Conservation (phyloP, 1,140 invertebrate species). For the Nephila pilipes region DNA sequence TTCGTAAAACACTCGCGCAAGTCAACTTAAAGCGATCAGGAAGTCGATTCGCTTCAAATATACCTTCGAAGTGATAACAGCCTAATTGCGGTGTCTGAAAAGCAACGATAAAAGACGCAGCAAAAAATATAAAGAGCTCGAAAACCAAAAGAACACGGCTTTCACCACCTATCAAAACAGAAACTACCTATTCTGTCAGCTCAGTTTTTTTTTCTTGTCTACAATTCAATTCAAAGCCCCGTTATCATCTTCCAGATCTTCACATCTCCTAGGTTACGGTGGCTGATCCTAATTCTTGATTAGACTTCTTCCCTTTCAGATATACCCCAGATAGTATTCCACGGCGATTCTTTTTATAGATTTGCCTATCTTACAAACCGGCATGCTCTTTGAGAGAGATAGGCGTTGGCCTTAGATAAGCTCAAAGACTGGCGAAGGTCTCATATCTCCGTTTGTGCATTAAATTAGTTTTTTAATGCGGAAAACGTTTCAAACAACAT, state of each 20-base stretch:
- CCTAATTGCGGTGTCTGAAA: neutral
- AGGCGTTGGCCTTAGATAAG: neutral
- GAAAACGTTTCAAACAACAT: slow-evolving; percentile 14
- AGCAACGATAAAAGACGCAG: neutral
- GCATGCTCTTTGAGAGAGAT: neutral
- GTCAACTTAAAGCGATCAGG: neutral
- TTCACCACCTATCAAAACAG: neutral
- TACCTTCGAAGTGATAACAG: neutral
- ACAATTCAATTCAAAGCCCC: neutral
- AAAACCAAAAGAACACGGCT: neutral
- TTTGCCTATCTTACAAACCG: neutral
- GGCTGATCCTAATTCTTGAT: neutral
- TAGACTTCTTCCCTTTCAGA: neutral
- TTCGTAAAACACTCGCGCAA: no score
- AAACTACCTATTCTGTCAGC: neutral
- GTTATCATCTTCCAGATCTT: neutral
- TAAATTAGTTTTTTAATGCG: neutral
- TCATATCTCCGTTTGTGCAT: neutral
- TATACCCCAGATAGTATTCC: neutral
- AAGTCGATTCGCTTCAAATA: neutral
- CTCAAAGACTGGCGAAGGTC: neutral
- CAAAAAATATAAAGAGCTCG: no score
- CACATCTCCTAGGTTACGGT: neutral
- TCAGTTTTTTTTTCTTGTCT: neutral
- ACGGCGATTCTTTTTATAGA: neutral